Percentiles rank a stretch among this genome's conserved stretches.
Evolutionary conservation across 2,113 vertebrate species (phyloP).

Genomic region (Anser brachyrhynchus): DNA sequence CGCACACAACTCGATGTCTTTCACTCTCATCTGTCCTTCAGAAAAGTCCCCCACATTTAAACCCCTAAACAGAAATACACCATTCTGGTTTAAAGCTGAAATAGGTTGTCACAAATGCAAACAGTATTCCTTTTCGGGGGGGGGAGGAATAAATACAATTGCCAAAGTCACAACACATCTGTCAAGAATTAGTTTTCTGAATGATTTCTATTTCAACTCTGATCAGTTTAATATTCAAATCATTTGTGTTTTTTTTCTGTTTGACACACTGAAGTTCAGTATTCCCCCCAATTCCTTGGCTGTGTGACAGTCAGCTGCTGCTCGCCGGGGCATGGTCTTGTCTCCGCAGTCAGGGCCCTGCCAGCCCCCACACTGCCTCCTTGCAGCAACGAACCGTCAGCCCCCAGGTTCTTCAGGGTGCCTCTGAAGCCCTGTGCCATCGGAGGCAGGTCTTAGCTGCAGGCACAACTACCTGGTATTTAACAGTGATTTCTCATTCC

Average conservation of each 20-base stretch:
- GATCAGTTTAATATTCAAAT: not conserved
- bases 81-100: not conserved
- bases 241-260: not conserved
- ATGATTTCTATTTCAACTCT: not conserved
- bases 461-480: not conserved
- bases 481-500: not conserved
- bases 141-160: not conserved
- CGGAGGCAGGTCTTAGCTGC: not conserved
- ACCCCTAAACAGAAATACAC: not conserved
- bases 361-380: not conserved
- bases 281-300: not conserved
- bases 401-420: not conserved
- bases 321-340: not conserved
- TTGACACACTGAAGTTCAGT: not conserved
- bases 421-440: not conserved
- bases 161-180: not conserved
- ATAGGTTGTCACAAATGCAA: not conserved
- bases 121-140: not conserved
- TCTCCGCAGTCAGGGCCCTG: not conserved
- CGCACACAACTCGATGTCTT: fast-evolving
- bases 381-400: no score
- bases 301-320: not conserved
- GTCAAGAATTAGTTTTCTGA: not conserved
- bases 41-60: not conserved
- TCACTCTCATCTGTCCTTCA: not conserved